Conservation (phyloP, 2,888 invertebrate genomes). For the Eremobia ochroleuca region DNA sequence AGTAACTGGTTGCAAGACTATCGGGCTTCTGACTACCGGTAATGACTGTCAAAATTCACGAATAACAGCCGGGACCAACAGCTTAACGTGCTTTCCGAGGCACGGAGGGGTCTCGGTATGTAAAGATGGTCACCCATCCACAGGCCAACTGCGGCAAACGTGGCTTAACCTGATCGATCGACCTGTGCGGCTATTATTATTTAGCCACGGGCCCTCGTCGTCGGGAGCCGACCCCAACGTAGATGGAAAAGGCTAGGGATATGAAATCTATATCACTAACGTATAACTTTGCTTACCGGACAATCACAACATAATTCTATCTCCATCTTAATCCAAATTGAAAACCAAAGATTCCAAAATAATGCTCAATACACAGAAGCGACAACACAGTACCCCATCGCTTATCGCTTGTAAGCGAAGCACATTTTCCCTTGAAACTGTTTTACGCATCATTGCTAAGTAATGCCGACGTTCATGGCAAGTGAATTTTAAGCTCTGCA, state of each 20-base stretch:
- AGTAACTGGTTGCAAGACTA: too few relatives aligned
- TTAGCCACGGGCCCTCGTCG: too few relatives aligned
- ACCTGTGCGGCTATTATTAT: too few relatives aligned
- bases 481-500: conserved; percentile 65
- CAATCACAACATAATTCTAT: background rate
- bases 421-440: conserved; percentile 26
- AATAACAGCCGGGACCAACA: too few relatives aligned
- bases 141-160: too few relatives aligned
- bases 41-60: too few relatives aligned
- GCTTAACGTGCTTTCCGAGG: too few relatives aligned
- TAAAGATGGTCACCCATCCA: too few relatives aligned
- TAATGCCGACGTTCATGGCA: conserved; percentile 53
- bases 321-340: conserved; percentile 15
- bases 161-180: too few relatives aligned
- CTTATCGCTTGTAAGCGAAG: conserved; percentile 12
- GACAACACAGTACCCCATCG: conserved; percentile 5
- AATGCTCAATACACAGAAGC: background rate
- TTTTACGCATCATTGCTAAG: conserved; percentile 66
- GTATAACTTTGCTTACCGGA: background rate
- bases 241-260: background rate
- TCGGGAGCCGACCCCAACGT: background rate
- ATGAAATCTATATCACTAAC: background rate
- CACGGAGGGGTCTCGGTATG: too few relatives aligned
- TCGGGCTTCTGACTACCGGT: too few relatives aligned
- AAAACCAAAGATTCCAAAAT: background rate